Base-by-base conservation (phyloP, 64 coral and sea anemone species). In the Acropora tenuis region DNA sequence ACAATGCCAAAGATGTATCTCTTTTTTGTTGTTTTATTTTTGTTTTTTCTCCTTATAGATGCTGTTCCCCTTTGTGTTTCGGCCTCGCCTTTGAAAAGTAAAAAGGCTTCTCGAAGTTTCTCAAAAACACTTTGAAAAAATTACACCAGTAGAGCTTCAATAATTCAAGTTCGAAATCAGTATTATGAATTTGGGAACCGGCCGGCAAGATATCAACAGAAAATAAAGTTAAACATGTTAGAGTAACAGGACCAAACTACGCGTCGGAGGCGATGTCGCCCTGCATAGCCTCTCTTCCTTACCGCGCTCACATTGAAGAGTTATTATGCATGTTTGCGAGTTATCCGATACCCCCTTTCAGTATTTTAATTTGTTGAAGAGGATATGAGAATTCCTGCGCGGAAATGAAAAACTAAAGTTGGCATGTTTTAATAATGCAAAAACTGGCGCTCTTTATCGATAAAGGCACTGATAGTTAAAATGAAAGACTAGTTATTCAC, bases 401-500 rank as follows among this genome's bases (percentile, higher is more conserved):
- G 82, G 82, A 84, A 84, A 84, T 84, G 45, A 84, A 84, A 69
- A 71, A 6, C 18, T 13, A 63, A 63, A 63, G 60, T 63, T 63
- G 8, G 8, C 60, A 63, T 15, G 60, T 63, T 15, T 30, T 15
- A 63, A 13, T 10, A 17, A 63, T 13, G 5, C 10, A 55, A 4
- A 63, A 63, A 12, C 2, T 12, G 6, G 60, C 60, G 13, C 16
- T 63, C 13, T 15, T 8, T 63, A 13, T 13, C 16, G 60, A 63
- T 63, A 63, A 63, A 48, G 12, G 16, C 45, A 78, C 17, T 13
- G 2, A 78, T 5, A 71, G 20, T 40, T 20, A 4, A 48, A 78
- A 78, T 47, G 47, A 78, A 18, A 41, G 6, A 2, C 7, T 47
- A 48, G 8, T 78, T 78, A 4, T 6, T 5, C 30, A 30, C 68